A percentile compares a stretch with the other conserved stretches of the same genome.
These are phyloP conservation scores for Patella vulgata DNA, from an alignment of 1,140 invertebrate species.

Conservation along the genomic window DNA sequence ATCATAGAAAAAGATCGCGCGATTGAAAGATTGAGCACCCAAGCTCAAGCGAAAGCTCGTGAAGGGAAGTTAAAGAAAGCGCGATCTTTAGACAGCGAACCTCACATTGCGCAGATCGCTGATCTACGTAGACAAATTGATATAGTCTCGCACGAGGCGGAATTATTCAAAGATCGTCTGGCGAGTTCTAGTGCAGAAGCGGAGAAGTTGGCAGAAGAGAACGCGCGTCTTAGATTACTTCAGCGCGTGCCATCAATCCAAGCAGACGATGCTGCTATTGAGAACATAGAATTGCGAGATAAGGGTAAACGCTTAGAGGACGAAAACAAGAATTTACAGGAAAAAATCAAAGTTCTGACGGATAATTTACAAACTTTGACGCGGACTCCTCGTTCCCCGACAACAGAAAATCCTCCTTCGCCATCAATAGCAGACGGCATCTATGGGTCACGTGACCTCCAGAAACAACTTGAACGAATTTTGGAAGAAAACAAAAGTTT, in stretches of 20 bases:
- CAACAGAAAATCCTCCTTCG: not conserved
- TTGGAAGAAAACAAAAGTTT: conserved; percentile 1
- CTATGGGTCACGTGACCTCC: conserved; percentile 2
- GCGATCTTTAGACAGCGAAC: conserved; percentile 55
- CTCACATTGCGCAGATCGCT: conserved; percentile 68
- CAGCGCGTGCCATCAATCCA: conserved; percentile 29
- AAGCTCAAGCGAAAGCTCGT: conserved; percentile 70
- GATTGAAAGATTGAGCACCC: conserved; percentile 78
- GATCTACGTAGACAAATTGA: conserved; percentile 79
- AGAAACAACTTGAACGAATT: conserved; percentile 6
- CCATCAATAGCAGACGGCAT: conserved; percentile 9
- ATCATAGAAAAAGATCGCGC: conserved; percentile 85
- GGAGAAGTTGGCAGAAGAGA: conserved; percentile 77
- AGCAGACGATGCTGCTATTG: conserved; percentile 51
- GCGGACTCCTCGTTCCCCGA: conserved; percentile 8
- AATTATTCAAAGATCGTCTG: conserved; percentile 73
- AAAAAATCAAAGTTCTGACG: conserved; percentile 69
- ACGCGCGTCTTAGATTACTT: conserved; percentile 27
- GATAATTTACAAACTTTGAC: conserved; percentile 38
- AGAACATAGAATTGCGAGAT: conserved; percentile 53
- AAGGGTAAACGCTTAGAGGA: conserved; percentile 44
- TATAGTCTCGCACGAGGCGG: conserved; percentile 78
- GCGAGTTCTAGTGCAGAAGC: conserved; percentile 78
- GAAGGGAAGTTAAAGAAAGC: conserved; percentile 50
- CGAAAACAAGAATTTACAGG: conserved; percentile 64